Evolutionary conservation across 2,888 invertebrate genomes (phyloP).

Genomic region (Caradrina kadenii): DNA sequence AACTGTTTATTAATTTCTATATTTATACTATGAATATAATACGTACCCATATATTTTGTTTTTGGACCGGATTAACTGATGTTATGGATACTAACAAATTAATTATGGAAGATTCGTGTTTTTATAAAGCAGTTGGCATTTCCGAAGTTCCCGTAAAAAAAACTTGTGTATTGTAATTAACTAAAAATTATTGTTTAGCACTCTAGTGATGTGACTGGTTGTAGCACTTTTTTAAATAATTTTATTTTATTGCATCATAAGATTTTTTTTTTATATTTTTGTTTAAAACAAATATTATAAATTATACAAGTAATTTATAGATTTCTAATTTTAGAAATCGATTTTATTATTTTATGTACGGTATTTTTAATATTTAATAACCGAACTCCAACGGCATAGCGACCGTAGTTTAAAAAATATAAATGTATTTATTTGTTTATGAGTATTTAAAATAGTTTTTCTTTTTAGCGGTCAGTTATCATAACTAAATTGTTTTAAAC

Average conservation of each 20-base stretch:
- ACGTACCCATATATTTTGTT: constrained; percentile 10
- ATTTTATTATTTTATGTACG: constrained; percentile 34
- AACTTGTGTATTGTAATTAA: constrained; percentile 77
- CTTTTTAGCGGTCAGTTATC: constrained; percentile 34
- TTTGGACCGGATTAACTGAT: constrained; percentile 46
- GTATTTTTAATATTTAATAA: constrained; percentile 1
- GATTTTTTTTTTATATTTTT: neutral
- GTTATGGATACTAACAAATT: constrained; percentile 57
- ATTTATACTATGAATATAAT: constrained; percentile 27
- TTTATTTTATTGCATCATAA: no score
- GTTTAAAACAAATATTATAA: constrained; percentile 17
- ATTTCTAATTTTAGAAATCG: constrained; percentile 45
- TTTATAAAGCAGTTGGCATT: constrained; percentile 53
- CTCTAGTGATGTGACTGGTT: constrained; percentile 52
- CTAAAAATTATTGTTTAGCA: constrained; percentile 66
- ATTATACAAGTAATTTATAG: constrained; percentile 33
- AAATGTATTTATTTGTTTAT: neutral
- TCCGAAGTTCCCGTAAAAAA: constrained; percentile 57
- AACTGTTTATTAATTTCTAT: constrained; percentile 25
- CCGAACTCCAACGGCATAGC: neutral
- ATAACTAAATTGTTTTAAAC: constrained; percentile 47
- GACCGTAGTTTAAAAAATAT: neutral
- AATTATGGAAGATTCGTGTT: constrained; percentile 57
- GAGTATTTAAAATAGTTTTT: neutral
- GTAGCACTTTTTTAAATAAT: neutral